Evolutionary conservation across 2,113 vertebrate genomes (phyloP).

Genomic region (Peromyscus maniculatus): DNA sequence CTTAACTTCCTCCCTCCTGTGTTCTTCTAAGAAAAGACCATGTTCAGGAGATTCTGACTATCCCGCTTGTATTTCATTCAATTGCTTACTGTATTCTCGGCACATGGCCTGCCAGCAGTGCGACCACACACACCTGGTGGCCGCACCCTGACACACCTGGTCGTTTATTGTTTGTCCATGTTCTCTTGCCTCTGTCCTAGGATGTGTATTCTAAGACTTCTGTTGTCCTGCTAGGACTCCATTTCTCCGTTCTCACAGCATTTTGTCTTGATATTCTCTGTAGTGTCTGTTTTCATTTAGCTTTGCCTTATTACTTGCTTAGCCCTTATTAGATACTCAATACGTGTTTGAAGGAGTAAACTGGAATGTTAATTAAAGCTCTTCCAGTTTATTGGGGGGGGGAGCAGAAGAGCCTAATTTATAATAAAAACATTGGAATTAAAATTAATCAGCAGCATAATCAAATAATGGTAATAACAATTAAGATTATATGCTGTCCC

Average conservation of each 20-base stretch:
- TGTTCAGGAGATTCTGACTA: not conserved
- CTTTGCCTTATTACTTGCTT: constrained; percentile 60
- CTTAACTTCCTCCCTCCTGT: not conserved
- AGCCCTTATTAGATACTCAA: constrained; percentile 37
- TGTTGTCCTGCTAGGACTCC: not conserved
- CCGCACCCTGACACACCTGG: not conserved
- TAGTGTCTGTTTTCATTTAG: constrained; percentile 54
- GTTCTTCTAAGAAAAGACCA: constrained; percentile 8
- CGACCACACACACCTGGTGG: not conserved
- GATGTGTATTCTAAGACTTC: not conserved
- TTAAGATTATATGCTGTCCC: constrained; percentile 15
- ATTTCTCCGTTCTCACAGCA: not conserved
- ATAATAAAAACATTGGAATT: constrained; percentile 60
- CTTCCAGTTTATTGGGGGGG: constrained; percentile 31
- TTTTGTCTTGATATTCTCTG: constrained; percentile 37
- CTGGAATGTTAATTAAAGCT: constrained; percentile 57
- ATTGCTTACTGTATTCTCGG: not conserved
- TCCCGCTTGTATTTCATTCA: not conserved
- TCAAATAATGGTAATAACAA: constrained; percentile 38
- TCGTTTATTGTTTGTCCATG: not conserved
- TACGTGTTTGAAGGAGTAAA: constrained; percentile 59
- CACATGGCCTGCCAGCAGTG: not conserved
- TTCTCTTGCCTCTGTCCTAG: not conserved
- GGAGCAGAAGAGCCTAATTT: constrained; percentile 28
- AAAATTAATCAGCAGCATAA: constrained; percentile 68